These are phyloP conservation scores for Drosophila paucipuncta DNA, from an alignment of 2,888 invertebrate species.

Conservation along the genomic window DNA sequence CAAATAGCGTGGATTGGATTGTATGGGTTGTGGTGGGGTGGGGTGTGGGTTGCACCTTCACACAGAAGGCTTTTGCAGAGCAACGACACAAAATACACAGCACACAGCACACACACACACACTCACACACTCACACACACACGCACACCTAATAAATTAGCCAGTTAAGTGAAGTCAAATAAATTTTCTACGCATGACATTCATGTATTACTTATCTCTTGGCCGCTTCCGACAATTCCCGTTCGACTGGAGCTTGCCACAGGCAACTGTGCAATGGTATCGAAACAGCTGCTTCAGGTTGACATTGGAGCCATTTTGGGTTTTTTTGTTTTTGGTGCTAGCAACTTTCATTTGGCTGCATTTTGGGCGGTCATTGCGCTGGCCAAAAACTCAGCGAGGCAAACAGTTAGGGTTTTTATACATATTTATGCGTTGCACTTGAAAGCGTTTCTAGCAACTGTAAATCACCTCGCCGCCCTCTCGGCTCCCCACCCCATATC, in stretches of 20 bases:
- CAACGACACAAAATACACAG: constrained; percentile 1
- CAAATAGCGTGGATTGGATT: background rate
- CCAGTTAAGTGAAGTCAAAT: constrained; percentile 32
- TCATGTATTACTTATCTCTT: constrained; percentile 25
- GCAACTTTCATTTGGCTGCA: constrained; percentile 65
- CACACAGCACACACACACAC: background rate
- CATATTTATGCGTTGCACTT: constrained; percentile 79
- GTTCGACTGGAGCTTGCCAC: background rate
- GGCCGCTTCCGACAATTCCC: constrained; percentile 58
- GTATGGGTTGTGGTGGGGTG: constrained; percentile 17
- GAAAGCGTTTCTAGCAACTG: constrained; percentile 61
- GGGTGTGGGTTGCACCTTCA: background rate
- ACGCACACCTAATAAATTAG: background rate
- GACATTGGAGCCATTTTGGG: constrained; percentile 42
- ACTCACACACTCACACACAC: background rate
- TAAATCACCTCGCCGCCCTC: background rate
- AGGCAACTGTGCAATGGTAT: constrained; percentile 9
- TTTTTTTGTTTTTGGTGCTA: constrained; percentile 15
- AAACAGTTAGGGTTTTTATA: constrained; percentile 39
- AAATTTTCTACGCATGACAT: constrained; percentile 41
- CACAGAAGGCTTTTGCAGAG: constrained; percentile 7
- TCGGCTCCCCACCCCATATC: background rate
- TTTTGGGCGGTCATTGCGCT: constrained; percentile 72
- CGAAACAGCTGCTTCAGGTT: constrained; percentile 31
- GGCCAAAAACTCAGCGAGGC: constrained; percentile 35